phyloP scores from a whole-genome alignment of 2,797 vertebrate genomes.

The Bovichtus variegatus region DNA sequence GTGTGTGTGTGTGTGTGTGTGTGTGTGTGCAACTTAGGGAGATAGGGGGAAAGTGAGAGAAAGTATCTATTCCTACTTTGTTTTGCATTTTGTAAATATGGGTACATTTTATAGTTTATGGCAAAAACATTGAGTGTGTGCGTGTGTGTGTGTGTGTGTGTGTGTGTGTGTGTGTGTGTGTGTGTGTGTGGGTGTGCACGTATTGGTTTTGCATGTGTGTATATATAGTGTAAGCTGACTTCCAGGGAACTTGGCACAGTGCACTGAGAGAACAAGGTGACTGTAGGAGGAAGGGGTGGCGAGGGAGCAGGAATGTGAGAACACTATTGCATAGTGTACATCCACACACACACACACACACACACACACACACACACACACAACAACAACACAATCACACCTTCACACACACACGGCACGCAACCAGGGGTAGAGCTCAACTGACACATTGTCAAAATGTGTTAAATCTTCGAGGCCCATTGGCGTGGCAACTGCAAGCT shows the following conservation, averaged over 20 bases:
- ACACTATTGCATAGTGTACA: constrained; percentile 56
- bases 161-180: constrained; percentile 7
- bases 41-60: too few species aligned
- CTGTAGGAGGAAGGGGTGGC: constrained; percentile 73
- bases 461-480: constrained; percentile 86
- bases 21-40: constrained; percentile 23
- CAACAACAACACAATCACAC: constrained; percentile 53
- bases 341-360: constrained; percentile 20
- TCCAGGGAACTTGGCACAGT: constrained; percentile 69
- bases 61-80: too few species aligned
- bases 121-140: background rate
- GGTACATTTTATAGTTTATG: too few species aligned
- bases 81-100: too few species aligned
- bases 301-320: constrained; percentile 81
- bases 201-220: constrained; percentile 20
- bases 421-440: constrained; percentile 84
- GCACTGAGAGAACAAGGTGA: constrained; percentile 80
- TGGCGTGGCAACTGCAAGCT: constrained; percentile 87
- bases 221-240: constrained; percentile 50
- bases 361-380: constrained; percentile 28
- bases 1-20: background rate
- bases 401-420: constrained; percentile 60
- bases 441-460: constrained; percentile 90
- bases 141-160: constrained; percentile 21
- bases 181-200: background rate